Evolutionary conservation across 2,113 vertebrate species (phyloP), one percentile per base, ranked within the genome.

Genomic region (Seriola dumerili): DNA sequence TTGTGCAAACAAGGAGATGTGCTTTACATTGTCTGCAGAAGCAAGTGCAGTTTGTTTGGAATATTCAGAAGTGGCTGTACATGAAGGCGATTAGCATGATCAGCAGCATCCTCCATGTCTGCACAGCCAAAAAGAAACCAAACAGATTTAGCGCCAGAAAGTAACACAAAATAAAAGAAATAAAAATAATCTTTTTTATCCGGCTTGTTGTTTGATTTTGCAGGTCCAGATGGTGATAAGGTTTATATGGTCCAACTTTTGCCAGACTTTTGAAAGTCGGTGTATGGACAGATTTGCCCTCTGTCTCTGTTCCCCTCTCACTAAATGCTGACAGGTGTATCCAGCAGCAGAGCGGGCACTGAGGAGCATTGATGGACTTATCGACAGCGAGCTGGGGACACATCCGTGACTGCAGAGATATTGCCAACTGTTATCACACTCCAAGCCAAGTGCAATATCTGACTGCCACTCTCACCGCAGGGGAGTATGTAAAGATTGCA

Each of bases 311-410:
- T 54, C 62, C 44, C 25, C 9, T 55, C 46, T 74, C 17, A 34
- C 52, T 78, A 85, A 89, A 82, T 71, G 84, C 82, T 90, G 90
- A 88, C 78, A 80, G 80, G 40, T 84, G 38, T 55, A 77, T 70
- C 68, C 79, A 10, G 62, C 29, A 6, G 52, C 75, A 40, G 65
- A 68, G 59, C 40, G 14, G 61, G 65, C 25, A 44, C 34, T 19
- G 71, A 14, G 57, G 50, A 67, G 48, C 70, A 81, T 80, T 72
- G 76, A 90, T 44, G 32, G 65, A 70, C 82, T 77, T 88, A 88
- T 85, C 29, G 78, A 89, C 82, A 67, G 80, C 23, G 63, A 83
- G 25, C 61, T 55, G 71, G 36, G 81, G 78, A 67, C 61, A 67
- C 29, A 21, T 57, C 76, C 40, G 44, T 46, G 54, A 58, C 78